Conservation (phyloP, 2,888 invertebrate genomes). For the Gasteruption jaculator region DNA sequence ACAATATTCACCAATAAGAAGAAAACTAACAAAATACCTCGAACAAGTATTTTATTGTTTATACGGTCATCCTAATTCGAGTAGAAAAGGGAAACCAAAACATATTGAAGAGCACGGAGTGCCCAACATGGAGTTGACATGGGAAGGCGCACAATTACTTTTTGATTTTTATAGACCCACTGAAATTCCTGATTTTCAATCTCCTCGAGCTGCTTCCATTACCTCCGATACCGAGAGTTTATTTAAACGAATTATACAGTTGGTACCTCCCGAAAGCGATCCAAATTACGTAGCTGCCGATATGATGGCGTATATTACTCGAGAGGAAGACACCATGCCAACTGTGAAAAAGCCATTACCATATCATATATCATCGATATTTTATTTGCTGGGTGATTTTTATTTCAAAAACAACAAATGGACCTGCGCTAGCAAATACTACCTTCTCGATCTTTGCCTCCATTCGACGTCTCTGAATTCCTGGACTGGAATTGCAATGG, state of each 20-base stretch:
- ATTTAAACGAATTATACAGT: slow-evolving; percentile 64
- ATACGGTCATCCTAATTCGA: slow-evolving; percentile 76
- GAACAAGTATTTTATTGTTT: slow-evolving; percentile 86
- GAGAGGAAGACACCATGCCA: slow-evolving; percentile 57
- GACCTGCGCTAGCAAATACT: slow-evolving; percentile 72
- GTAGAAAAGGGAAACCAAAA: slow-evolving; percentile 55
- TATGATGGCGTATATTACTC: slow-evolving; percentile 66
- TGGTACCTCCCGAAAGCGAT: slow-evolving; percentile 67
- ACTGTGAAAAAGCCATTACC: slow-evolving; percentile 56
- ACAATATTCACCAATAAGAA: slow-evolving; percentile 60
- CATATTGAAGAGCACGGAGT: slow-evolving; percentile 75
- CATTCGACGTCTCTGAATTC: slow-evolving; percentile 81
- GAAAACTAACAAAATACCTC: slow-evolving; percentile 71
- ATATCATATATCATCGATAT: slow-evolving; percentile 68
- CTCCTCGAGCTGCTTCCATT: slow-evolving; percentile 70
- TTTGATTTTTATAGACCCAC: slow-evolving; percentile 80
- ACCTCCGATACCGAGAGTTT: slow-evolving; percentile 75
- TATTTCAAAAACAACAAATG: slow-evolving; percentile 85
- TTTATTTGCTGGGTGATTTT: slow-evolving; percentile 88
- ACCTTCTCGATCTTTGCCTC: slow-evolving; percentile 76
- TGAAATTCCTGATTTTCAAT: slow-evolving; percentile 77
- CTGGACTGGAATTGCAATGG: slow-evolving; percentile 88
- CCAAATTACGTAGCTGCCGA: slow-evolving; percentile 61
- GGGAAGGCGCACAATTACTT: slow-evolving; percentile 70
- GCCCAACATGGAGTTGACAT: slow-evolving; percentile 64